phyloP scores from a whole-genome alignment of 2,888 invertebrate genomes.

The Caenorhabditis angaria region DNA sequence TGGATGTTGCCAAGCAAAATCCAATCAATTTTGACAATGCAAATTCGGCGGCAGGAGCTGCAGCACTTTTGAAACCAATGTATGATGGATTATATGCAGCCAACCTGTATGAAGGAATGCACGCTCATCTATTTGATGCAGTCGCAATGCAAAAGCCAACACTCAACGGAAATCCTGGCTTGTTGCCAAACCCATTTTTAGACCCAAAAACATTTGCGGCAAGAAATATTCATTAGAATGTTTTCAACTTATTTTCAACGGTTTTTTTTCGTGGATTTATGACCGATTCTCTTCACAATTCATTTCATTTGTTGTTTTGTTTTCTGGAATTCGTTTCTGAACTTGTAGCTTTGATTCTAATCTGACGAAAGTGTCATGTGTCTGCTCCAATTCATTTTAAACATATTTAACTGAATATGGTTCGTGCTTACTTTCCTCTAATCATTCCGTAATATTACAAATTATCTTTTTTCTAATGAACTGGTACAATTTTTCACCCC shows the following conservation, averaged over 20 bases:
- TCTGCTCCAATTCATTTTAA: constrained; percentile 22
- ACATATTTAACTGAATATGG: constrained; percentile 36
- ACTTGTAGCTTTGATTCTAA: not conserved
- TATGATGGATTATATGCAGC: not conserved
- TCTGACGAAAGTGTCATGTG: constrained; percentile 7
- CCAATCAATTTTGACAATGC: not conserved
- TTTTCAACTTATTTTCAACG: constrained; percentile 19
- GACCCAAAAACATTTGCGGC: constrained; percentile 11
- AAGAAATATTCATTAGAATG: constrained; percentile 9
- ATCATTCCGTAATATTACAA: constrained; percentile 33
- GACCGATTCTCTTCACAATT: constrained; percentile 1
- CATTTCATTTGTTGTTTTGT: constrained; percentile 19
- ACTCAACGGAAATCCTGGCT: constrained; percentile 4
- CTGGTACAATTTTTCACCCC: constrained; percentile 20
- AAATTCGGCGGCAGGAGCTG: constrained; percentile 1
- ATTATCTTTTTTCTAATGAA: constrained; percentile 21
- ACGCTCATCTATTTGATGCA: not conserved
- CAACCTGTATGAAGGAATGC: not conserved
- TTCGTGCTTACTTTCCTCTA: constrained; percentile 35
- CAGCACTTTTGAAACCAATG: not conserved
- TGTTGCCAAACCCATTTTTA: constrained; percentile 18
- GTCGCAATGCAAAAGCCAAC: not conserved
- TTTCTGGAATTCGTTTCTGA: not conserved
- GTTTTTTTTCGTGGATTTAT: constrained; percentile 10
- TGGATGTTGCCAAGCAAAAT: constrained; percentile 6